Evolutionary conservation across 2,888 invertebrate species (phyloP), one percentile per base, ranked within the genome.

Genomic region (Drosophila suboccidentalis): DNA sequence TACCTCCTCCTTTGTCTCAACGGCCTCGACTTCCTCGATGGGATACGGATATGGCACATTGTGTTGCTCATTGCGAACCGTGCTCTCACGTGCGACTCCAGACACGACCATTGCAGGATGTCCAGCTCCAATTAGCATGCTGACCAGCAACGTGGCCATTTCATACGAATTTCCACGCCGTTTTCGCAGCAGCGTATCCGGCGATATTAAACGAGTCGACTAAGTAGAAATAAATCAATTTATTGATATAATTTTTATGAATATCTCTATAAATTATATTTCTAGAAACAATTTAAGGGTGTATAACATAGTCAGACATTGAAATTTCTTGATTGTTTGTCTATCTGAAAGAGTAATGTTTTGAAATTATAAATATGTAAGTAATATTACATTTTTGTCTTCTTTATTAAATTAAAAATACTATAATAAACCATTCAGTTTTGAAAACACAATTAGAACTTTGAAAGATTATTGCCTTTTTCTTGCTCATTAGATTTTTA

Each of bases 21-120:
- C 81, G 0, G 55, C 9, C 10, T 73, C 71, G 1, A 71, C 67
- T 19, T 92, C 93, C 80, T 89, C 61, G 1, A 92, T 83, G 9
- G 79, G 53, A 59, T 70, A 72, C 0, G 95, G 95, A 77, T 94
- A 95, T 0, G 92, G 82, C 3, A 93, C 92, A 78, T 94, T 93
- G 4, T 92, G 92, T 89, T 94, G 94, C 77, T 96, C 95, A 71
- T 95, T 95, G 79, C 94, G 91, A 62, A 97, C 96, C 5, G 96
- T 94, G 83, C 97, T 96, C n/a, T 95, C 93, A 29, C 95, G 95
- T 0, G 97, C 98, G 85, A 97, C 97, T 0, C 98, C 98, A 62
- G 96, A 97, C 3, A 96, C 97, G 1, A 98, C 96, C 91, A 96
- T 97, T 0, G 98, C 97, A 82, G 97, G 96, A 92, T 96, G 98